Base-by-base conservation (phyloP, 2,888 invertebrate species). In the Hyposoter dolosus region DNA sequence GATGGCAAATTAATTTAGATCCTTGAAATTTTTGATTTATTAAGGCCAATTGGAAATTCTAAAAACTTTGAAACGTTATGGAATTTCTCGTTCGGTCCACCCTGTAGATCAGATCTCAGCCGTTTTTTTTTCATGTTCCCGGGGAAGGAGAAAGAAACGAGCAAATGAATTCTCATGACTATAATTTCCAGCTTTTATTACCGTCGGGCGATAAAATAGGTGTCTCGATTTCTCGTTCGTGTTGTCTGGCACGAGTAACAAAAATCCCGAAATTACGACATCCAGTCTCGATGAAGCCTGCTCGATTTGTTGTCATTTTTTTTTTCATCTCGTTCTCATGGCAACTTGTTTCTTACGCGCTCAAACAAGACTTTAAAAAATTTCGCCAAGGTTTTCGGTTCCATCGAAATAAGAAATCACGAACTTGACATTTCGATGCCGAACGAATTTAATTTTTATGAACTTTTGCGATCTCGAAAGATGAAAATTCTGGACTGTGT, bases 131-230 rank as follows among this genome's bases (percentile, higher is more conserved):
- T 17, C 9, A 47, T 17, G 9, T 69, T 69, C 47, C 69, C 17
- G 47, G 19, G 4, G 12, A 23, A 47, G 19, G 28, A 19, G 23
- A 19, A 53, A 28, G 19, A 19, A 43, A 32, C 32, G 3, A 15
- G 40, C 60, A 53, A 53, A 69, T n/a, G 19, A 47, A 80, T 80
- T 72, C 47, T 50, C 53, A 75, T 81, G 32, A 23, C 56, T 56
- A 56, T 81, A 45, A 50, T 23, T 50, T 32, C 15, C 74, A 40
- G 60, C 17, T 72, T 75, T 81, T 66, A 81, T 66, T 45, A 68
- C 56, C 66, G 4, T 47, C 50, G 47, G 53, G 56, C 66, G 65
- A 56, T 81, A 66, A 65, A 76, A 65, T 65, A 74, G 74, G 43
- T 76, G 65, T 65, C 63, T 47, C 65, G 76, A 65, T 3, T 50